Conservation (phyloP, 2,113 vertebrate genomes). For the Ginglymostoma cirratum region DNA sequence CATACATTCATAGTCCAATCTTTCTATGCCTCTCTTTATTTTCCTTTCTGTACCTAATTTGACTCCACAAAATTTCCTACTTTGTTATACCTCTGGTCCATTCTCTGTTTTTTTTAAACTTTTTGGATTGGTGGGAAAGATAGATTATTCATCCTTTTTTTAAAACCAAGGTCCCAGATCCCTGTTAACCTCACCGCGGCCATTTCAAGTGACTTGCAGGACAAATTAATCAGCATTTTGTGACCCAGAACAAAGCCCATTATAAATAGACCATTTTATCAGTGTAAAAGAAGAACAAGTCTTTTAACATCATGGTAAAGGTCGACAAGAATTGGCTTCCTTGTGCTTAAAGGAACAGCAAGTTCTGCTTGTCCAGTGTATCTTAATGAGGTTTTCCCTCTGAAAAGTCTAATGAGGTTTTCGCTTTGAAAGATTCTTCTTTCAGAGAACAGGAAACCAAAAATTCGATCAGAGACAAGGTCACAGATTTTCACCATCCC, state of each 20-base stretch:
- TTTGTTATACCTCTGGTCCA: background rate
- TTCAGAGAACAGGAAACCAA: background rate
- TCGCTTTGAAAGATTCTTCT: background rate
- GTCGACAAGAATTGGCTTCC: background rate
- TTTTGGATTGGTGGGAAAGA: background rate
- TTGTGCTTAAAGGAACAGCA: background rate
- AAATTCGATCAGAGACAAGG: background rate
- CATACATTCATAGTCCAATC: background rate
- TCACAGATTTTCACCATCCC: background rate
- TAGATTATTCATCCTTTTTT: background rate
- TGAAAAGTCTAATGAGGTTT: background rate
- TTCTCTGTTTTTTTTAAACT: background rate
- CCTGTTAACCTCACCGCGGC: background rate
- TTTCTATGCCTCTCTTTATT: background rate
- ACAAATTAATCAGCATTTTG: background rate
- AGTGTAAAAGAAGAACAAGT: background rate
- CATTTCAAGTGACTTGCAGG: background rate
- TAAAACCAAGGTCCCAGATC: background rate
- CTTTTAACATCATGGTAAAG: background rate
- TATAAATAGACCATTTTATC: no score
- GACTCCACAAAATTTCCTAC: background rate
- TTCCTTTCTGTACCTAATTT: background rate
- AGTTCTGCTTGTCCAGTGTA: background rate
- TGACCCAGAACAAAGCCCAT: no score
- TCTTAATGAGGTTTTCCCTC: no score